A percentile compares a stretch with the other conserved stretches of the same genome.
phyloP scores from a whole-genome alignment of 2,797 vertebrate species.

The Sebastolobus alascanus region DNA sequence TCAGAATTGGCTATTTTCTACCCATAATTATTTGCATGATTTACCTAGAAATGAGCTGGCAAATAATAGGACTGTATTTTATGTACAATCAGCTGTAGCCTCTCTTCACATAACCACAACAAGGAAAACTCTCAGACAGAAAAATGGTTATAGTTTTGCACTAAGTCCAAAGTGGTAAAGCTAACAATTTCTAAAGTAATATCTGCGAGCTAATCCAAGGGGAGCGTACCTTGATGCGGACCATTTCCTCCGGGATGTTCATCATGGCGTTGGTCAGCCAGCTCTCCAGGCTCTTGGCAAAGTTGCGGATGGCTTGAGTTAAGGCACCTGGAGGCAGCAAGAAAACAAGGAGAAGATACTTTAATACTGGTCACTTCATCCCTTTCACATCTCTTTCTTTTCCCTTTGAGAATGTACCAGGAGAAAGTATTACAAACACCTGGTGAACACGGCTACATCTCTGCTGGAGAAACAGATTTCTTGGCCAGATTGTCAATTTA shows the following conservation, averaged over 20 bases:
- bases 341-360: neutral
- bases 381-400: neutral
- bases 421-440: neutral
- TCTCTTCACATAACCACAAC: neutral
- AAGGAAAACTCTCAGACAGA: neutral
- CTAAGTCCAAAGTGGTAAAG: neutral
- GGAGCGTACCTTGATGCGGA: slow-evolving; percentile 90
- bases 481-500: neutral
- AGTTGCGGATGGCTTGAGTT: slow-evolving; percentile 97
- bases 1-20: neutral
- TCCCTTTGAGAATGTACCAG: neutral
- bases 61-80: neutral
- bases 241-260: slow-evolving; percentile 97
- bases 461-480: neutral
- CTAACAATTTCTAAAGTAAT: too few relatives aligned
- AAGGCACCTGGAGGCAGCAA: slow-evolving; percentile 89
- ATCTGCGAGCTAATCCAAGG: neutral
- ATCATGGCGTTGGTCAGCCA: slow-evolving; percentile 97
- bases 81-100: neutral
- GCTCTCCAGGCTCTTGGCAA: slow-evolving; percentile 96
- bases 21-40: neutral
- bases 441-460: neutral
- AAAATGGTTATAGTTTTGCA: neutral
- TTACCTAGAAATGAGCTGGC: neutral
- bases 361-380: neutral